Conservation (phyloP, 2,888 invertebrate genomes). For the Leptopilina myrica region DNA sequence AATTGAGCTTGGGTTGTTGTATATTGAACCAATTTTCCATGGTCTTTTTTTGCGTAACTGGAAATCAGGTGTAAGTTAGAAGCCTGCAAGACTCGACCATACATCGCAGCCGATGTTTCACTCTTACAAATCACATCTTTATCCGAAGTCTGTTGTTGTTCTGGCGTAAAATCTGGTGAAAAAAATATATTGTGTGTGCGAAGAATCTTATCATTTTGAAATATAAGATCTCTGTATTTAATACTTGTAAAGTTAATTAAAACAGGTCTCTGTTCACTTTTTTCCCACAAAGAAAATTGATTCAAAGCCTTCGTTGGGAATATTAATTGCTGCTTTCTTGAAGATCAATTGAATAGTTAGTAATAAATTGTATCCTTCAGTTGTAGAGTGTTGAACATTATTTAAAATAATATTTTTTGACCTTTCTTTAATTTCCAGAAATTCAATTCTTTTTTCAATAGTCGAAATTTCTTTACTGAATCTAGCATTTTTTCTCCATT, state of each 20-base stretch:
- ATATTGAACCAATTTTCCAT: no score
- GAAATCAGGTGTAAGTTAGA: no score
- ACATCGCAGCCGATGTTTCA: no score
- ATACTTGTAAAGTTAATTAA: background rate
- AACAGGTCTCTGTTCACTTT: background rate
- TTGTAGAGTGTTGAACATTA: background rate
- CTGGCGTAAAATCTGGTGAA: background rate
- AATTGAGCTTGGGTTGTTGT: no score
- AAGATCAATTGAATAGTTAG: background rate
- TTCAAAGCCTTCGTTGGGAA: background rate
- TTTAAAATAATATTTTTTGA: background rate
- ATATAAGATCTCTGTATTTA: background rate
- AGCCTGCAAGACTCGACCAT: no score
- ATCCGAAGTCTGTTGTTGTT: background rate
- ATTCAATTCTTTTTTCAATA: background rate
- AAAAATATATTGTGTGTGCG: background rate
- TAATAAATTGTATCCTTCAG: background rate
- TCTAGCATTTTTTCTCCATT: no score
- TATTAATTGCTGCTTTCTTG: background rate
- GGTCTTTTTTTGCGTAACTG: no score
- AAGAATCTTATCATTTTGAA: background rate
- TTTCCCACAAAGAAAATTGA: background rate
- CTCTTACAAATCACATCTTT: no score
- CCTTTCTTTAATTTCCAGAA: background rate
- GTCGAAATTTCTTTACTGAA: background rate